Evolutionary conservation across 1,140 invertebrate species (phyloP), one percentile per base, ranked within the genome.

Genomic region (Tetramorium alpestre): DNA sequence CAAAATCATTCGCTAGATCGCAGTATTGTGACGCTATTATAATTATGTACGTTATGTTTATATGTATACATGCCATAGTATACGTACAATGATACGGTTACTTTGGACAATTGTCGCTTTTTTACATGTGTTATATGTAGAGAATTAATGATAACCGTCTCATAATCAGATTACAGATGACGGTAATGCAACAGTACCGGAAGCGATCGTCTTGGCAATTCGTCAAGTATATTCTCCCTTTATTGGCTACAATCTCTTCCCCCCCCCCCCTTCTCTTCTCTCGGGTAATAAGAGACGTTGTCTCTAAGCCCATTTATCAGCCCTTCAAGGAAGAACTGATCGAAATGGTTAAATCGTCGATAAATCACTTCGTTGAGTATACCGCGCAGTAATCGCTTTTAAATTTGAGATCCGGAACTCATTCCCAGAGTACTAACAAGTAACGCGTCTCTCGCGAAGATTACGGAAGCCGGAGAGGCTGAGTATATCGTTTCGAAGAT

Each of bases 391-490:
- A 62, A 75, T 75, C 54, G 69, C 54, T 84, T 84, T 84, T 84
- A 84, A 84, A 84, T 84, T 84, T 75, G 41, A 44, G 13, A 49
- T 73, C 80, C 80, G 69, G 69, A 84, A 84, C 54, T 75, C 41
- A 84, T 84, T 84, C 33, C 51, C 18, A 62, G 80, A 84, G 54
- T 73, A 73, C 25, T 11, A 73, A 33, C 33, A 33, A 72, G 67
- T 82, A 82, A 75, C 54, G 44, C 69, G 25, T 73, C 54, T 73
- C 41, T 49, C n/a, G 33, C 47, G 13, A 70, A 81, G 64, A 81
- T 81, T 70, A 70, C 2, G 25, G 28, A 65, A 65, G 25, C 44
- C 0, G 16, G n/a, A 18, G n/a, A 54, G 44, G 33, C 10, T 51
- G n/a, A 1, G 3, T 78, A 47, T 7, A 33, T 64, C 41, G 11